phyloP scores from a whole-genome alignment of 2,888 invertebrate genomes.

The Archips crataeganus region DNA sequence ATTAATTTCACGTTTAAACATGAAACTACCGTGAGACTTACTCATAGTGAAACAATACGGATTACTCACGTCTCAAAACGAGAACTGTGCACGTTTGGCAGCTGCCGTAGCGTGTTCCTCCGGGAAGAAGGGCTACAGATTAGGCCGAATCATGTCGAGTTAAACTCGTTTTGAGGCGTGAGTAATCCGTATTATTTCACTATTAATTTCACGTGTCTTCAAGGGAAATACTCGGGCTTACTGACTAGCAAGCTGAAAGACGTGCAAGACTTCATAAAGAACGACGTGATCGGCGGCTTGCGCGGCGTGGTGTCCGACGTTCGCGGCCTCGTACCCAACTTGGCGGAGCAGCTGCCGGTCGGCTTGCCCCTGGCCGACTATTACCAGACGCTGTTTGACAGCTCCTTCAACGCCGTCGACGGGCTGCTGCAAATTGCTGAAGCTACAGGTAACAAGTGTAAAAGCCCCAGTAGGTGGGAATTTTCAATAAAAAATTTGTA shows the following conservation, averaged over 20 bases:
- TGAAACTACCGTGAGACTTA: too few species aligned
- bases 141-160: too few species aligned
- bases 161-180: too few species aligned
- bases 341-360: conserved; percentile 52
- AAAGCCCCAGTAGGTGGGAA: too few species aligned
- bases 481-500: too few species aligned
- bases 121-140: too few species aligned
- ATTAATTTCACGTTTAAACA: too few species aligned
- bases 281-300: conserved; percentile 73
- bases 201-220: conserved; percentile 3
- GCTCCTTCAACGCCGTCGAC: conserved; percentile 66
- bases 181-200: background rate
- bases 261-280: conserved; percentile 75
- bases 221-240: conserved; percentile 75
- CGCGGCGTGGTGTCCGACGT: conserved; percentile 65
- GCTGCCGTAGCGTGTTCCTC: too few species aligned
- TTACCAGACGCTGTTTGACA: conserved; percentile 70
- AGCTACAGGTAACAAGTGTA: conserved; percentile 78
- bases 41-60: too few species aligned
- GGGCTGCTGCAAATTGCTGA: conserved; percentile 86
- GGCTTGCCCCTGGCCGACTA: conserved; percentile 69
- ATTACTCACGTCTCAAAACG: too few species aligned
- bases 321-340: conserved; percentile 64
- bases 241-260: conserved; percentile 62
- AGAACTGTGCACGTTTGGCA: too few species aligned